Conservation (phyloP, 2,113 vertebrate genomes). For the Plestiodon gilberti region DNA sequence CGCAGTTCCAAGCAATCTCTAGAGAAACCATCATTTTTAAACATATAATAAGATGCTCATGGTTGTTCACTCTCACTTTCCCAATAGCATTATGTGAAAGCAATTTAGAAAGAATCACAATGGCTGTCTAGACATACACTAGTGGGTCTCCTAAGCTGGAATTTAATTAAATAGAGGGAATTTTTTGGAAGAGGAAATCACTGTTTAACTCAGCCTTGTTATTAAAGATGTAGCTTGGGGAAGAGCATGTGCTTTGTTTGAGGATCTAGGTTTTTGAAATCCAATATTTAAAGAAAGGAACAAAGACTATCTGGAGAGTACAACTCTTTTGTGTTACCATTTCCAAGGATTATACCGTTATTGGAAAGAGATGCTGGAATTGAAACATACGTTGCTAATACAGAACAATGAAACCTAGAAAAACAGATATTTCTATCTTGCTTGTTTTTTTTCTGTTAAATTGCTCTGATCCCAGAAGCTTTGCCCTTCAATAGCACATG, state of each 20-base stretch:
- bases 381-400: not conserved
- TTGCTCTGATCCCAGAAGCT: not conserved
- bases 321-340: conserved; percentile 4
- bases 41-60: not conserved
- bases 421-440: not conserved
- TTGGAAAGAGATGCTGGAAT: not conserved
- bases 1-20: not conserved
- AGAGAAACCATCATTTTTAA: not conserved
- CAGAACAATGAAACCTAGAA: not conserved
- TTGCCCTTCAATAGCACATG: not conserved
- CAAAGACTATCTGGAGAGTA: not conserved
- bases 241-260: not conserved
- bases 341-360: conserved; percentile 1
- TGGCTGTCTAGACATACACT: conserved; percentile 10
- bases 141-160: conserved; percentile 20
- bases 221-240: conserved; percentile 17
- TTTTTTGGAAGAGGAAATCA: conserved; percentile 25
- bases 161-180: conserved; percentile 19
- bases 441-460: not conserved
- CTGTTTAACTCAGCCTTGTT: conserved; percentile 1
- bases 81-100: conserved; percentile 18
- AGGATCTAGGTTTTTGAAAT: conserved; percentile 14
- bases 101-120: conserved; percentile 14
- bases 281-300: not conserved
- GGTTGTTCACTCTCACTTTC: not conserved